Base-by-base conservation (phyloP, 2,888 invertebrate genomes). In the Tenthredo distinguenda region DNA sequence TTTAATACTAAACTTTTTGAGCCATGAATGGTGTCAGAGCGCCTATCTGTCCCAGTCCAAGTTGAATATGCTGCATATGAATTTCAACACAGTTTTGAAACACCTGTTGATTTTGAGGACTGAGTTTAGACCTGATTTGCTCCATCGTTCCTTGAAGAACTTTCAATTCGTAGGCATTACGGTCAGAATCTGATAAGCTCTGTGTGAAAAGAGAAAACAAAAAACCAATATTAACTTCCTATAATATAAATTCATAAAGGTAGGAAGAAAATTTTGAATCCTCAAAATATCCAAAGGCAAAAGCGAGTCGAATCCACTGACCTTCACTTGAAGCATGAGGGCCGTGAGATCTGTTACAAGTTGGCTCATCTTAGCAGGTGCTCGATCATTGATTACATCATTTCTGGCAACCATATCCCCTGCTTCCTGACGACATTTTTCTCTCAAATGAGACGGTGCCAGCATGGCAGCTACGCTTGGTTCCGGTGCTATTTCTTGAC, bases 1-100 rank as follows among this genome's bases (percentile, higher is more conserved):
- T 26, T 15, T 81, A 81, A 81, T 31, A 62, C 81, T 93, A 93
- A 90, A 90, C 91, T 91, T 92, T 93, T 88, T 92, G 93, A 26
- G 91, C 91, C 91, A 93, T 93, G 86, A 93, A 93, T 10, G 93
- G 93, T 85, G 92, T 93, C 76, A 93, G 86, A 74, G 92, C 90
- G 82, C 93, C 93, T 85, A 92, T 90, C 87, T 93, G 93, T 65
- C 93, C 93, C 81, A 96, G 94, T 40, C 97, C 97, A 93, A 97
- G 96, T 93, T 98, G 97, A 90, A 98, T 97, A 92, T 97, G 97
- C 91, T 97, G 97, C 95, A 99, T 96, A 90, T 98, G 98, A 88
- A 98, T 97, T 94, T 99, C 99, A 7, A 99, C 97, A 93, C 96
- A 96, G 93, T 97, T 97, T 93, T 98, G 97, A 94, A 98, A 98